A percentile compares a stretch with the other conserved stretches of the same genome.
These are phyloP conservation scores for Morpho helenor DNA, from an alignment of 2,888 invertebrate genomes.

Conservation along the genomic window DNA sequence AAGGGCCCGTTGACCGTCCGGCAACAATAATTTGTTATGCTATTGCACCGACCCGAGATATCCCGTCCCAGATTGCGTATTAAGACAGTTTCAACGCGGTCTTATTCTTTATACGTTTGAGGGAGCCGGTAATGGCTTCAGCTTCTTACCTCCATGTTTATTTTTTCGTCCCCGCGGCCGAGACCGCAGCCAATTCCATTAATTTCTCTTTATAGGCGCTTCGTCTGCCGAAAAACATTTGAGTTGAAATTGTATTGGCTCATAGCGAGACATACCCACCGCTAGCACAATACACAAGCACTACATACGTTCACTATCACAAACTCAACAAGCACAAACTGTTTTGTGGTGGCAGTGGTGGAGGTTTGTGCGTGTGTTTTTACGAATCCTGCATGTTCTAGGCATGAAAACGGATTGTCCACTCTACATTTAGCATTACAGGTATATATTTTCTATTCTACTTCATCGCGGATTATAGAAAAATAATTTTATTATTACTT, in stretches of 20 bases:
- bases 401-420: too few species aligned
- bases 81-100: conserved; percentile 36
- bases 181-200: conserved; percentile 22
- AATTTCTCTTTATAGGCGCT: conserved; percentile 25
- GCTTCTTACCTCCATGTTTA: conserved; percentile 27
- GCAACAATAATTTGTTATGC: conserved; percentile 52
- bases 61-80: conserved; percentile 31
- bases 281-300: too few species aligned
- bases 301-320: too few species aligned
- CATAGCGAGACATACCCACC: background rate
- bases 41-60: conserved; percentile 40
- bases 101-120: conserved; percentile 32
- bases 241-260: conserved; percentile 14
- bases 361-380: too few species aligned
- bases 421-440: too few species aligned
- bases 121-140: conserved; percentile 30
- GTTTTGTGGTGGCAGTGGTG: too few species aligned
- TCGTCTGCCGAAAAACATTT: conserved; percentile 15
- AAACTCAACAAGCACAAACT: too few species aligned
- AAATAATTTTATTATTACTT: too few species aligned
- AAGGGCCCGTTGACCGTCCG: conserved; percentile 66
- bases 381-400: too few species aligned
- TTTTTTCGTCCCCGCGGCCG: conserved; percentile 23
- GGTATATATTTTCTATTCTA: too few species aligned
- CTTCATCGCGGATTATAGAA: too few species aligned